Base-by-base conservation (phyloP, 2,888 invertebrate genomes). In the Urechis unicinctus region DNA sequence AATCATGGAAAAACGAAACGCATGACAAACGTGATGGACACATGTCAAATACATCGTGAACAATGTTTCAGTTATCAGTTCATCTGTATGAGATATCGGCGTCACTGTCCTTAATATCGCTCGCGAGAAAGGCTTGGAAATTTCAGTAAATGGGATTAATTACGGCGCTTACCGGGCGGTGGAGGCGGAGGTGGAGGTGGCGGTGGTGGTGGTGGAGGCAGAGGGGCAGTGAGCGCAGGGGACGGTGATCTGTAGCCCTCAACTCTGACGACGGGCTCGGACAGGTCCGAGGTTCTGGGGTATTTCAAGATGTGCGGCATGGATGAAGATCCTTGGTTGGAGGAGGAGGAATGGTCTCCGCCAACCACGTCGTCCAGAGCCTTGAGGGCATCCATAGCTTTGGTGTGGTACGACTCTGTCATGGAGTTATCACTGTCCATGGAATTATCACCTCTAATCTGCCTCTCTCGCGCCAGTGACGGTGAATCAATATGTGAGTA, bases 311-410 rank as follows among this genome's bases (percentile, higher is more conserved):
- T 30, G 21, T 50, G 30, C 24, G 22, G 36, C 1, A 26, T 45
- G 6, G n/a, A 28, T 17, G 29, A 30, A 13, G 36, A 9, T 36
- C 36, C 36, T 13, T 36, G 9, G 36, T 36, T 9, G 17, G 36
- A 36, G 9, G 17, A 13, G 17, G 9, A 13, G 29, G n/a, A 5
- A 3, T 9, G 21, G 6, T 55, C 72, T 5, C 67, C 66, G 21
- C 70, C 74, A 57, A 74, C 69, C 9, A 69, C 73, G 50, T 71
- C 74, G 58, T 76, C 74, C 26, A 75, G 64, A 50, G 72, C 71
- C 57, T 70, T 66, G n/a, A 75, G 53, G 2, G 71, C 73, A 46
- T 66, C 65, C 62, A 70, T 56, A 2, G 71, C 72, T 45, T 66
- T 66, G 26, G 61, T 56, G 55, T 72, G 70, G 54, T 68, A 68